phyloP scores from a whole-genome alignment of 2,797 vertebrate species.

The Hemitrygon akajei region DNA sequence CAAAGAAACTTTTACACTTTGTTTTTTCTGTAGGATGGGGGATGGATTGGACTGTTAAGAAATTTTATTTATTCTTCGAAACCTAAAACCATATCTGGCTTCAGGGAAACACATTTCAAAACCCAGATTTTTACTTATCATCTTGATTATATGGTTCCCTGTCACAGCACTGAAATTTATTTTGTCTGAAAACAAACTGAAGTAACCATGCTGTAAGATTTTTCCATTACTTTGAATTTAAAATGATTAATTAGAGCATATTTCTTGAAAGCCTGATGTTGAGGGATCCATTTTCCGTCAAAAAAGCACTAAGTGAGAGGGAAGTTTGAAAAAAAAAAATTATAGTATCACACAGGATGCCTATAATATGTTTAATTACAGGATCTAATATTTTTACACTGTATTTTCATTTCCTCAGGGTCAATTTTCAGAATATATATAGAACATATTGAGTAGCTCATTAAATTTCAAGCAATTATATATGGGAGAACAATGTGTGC shows the following conservation, averaged over 20 bases:
- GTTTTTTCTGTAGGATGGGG: neutral
- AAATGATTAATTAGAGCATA: neutral
- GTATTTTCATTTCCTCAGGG: neutral
- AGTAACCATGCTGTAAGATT: neutral
- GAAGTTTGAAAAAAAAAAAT: neutral
- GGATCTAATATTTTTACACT: neutral
- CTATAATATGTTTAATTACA: neutral
- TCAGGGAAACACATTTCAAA: neutral
- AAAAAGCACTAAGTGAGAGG: neutral
- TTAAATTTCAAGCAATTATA: constrained; percentile 20
- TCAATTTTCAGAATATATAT: neutral
- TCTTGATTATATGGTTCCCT: neutral
- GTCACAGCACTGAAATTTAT: neutral
- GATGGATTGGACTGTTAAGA: neutral
- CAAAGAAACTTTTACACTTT: neutral
- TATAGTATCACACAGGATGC: neutral
- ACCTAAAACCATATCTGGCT: neutral
- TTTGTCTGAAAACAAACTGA: neutral
- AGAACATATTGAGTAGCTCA: neutral
- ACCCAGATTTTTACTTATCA: neutral
- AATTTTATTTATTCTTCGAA: constrained; percentile 4
- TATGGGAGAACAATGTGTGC: constrained; percentile 18
- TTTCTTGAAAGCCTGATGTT: neutral
- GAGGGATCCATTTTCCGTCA: neutral
- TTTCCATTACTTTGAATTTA: neutral